Evolutionary conservation across 2,113 vertebrate genomes (phyloP).

Genomic region (Meriones unguiculatus): DNA sequence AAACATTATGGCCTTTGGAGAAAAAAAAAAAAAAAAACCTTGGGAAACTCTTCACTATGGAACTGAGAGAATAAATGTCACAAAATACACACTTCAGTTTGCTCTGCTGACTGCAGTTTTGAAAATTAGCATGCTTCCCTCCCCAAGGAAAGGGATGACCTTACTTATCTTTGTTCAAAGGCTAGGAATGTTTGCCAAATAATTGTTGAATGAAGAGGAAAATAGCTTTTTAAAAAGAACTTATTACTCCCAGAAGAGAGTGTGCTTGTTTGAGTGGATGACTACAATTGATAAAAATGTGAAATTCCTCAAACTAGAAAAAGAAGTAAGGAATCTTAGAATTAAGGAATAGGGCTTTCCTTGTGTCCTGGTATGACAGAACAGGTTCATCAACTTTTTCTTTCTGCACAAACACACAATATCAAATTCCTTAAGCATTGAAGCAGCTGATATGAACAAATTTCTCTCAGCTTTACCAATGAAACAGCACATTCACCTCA

Average conservation of each 20-base stretch:
- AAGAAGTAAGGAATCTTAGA: background rate
- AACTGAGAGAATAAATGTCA: background rate
- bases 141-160: background rate
- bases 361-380: background rate
- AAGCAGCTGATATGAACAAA: background rate
- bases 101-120: background rate
- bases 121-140: background rate
- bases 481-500: background rate
- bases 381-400: background rate
- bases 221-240: constrained; percentile 21
- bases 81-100: background rate
- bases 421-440: constrained; percentile 30
- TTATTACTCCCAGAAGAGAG: background rate
- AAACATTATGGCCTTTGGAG: background rate
- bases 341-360: background rate
- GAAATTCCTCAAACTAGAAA: background rate
- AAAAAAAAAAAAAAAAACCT: background rate
- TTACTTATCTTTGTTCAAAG: constrained; percentile 30
- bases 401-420: background rate
- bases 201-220: background rate
- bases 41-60: background rate
- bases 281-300: constrained; percentile 49
- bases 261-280: background rate
- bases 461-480: constrained; percentile 22
- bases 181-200: background rate